Conservation (phyloP, 1,140 invertebrate species). For the Aphelenchoides fujianensis region DNA sequence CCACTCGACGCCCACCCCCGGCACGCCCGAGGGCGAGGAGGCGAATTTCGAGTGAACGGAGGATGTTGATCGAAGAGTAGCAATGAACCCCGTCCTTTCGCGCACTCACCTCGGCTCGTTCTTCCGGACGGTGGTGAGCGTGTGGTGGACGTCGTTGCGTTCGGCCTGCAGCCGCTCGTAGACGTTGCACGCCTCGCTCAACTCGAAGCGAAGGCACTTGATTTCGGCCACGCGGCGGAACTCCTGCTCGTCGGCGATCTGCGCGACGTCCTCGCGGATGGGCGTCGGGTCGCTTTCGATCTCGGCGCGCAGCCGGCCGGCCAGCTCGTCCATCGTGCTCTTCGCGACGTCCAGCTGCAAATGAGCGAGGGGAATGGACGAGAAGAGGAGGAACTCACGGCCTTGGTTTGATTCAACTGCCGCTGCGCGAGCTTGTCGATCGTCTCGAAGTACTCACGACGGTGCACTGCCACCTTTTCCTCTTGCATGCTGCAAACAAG, state of each 20-base stretch:
- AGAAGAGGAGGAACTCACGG: constrained; percentile 50
- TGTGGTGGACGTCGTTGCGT: not conserved
- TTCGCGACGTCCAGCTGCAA: constrained; percentile 27
- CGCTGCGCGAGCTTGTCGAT: constrained; percentile 73
- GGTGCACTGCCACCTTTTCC: not conserved
- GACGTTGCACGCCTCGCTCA: constrained; percentile 6
- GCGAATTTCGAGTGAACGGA: too few species aligned
- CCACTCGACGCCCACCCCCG: not conserved
- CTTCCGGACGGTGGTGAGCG: not conserved
- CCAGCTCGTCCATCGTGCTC: constrained; percentile 6
- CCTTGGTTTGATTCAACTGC: constrained; percentile 92
- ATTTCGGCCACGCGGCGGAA: constrained; percentile 14
- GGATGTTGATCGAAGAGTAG: too few species aligned
- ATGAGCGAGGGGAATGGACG: not conserved
- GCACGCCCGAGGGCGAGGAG: too few species aligned
- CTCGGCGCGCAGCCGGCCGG: constrained; percentile 8
- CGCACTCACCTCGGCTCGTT: not conserved
- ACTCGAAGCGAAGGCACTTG: constrained; percentile 29
- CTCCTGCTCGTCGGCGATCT: constrained; percentile 19
- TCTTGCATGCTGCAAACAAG: constrained; percentile 4
- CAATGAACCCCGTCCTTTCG: too few species aligned
- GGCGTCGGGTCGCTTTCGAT: constrained; percentile 15
- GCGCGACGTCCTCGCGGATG: constrained; percentile 3
- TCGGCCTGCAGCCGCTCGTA: not conserved
- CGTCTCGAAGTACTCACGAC: not conserved